Base-by-base conservation (phyloP, 2,888 invertebrate genomes). In the Achlya flavicornis region DNA sequence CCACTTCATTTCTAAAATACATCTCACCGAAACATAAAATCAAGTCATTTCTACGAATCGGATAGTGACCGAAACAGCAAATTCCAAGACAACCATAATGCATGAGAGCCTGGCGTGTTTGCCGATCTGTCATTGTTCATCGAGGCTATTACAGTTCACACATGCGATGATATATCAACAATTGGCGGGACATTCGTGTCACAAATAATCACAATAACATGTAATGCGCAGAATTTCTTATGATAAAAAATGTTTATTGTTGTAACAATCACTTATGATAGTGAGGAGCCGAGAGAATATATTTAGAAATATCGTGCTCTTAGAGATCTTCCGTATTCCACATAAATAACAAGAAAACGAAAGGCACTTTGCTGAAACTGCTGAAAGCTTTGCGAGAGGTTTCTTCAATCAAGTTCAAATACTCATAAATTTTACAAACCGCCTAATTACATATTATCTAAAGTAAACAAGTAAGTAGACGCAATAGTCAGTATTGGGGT, bases 61-160 rank as follows among this genome's bases (percentile, higher is more conserved):
- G 53, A 10, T n/a, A 19, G 10, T 53, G n/a, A 19, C 16, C 7
- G n/a, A 53, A 53, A 3, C 53, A 53, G 19, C 3, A 0, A 1
- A 19, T 53, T 53, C 53, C 53, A 53, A 53, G 53, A 53, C 19
- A 53, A 16, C 53, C 53, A 53, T 53, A 53, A 53, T 53, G 53
- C 16, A 19, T 53, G 46, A 46, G 46, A 46, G 46, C 46, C 46
- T 46, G 12, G 46, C 46, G 4, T 46, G 46, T 46, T 46, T 46
- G 46, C 46, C 46, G 14, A 46, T 46, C 46, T 14, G 53, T 19
- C 53, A 53, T 53, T 53, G 53, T 53, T 53, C 53, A 19, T 10
- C 19, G 19, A 53, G 14, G 14, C 19, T 53, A 53, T 19, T 19
- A 53, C 53, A 19, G n/a, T 53, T 53, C 48, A 14, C 48, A 48